Base-by-base conservation (phyloP, 2,113 vertebrate species). In the Pangasianodon hypophthalmus region DNA sequence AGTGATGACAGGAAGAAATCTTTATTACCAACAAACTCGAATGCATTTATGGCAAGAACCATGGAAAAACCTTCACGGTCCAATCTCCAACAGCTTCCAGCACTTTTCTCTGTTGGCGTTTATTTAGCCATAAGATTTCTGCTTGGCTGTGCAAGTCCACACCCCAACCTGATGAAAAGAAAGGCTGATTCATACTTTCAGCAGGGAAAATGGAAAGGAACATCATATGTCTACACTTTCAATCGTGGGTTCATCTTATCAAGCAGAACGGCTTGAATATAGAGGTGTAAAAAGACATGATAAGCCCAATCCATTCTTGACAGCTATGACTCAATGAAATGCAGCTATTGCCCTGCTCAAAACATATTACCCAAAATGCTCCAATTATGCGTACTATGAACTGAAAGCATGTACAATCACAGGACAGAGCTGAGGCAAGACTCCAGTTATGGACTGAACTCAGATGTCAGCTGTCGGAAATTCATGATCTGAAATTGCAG, bases 1-100 rank as follows among this genome's bases (percentile, higher is more conserved):
- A 80, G 92, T 92, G 93, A 93, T 91, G 92, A 94, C 88, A 92
- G 93, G 52, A 91, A 89, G 91, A 93, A 94, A 94, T 92, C 92
- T 89, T 89, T 93, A 92, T 87, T 90, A 48, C 9, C 90, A 84
- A 91, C 86, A 90, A 93, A 90, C 80, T 87, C 89, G 91, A 92
- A 92, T 83, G 62, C 44, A 93, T 94, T 92, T 85, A 87, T 50
- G 60, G 77, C 41, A 88, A 84, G 89, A 85, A 92, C 93, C 91
- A 92, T 92, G 93, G 92, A 89, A 86, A 93, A 89, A 85, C 91
- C 88, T 24, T 8, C 29, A 69, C 6, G 29, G 48, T 69, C 46
- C 26, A 86, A 54, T 56, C 9, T 54, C 52, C n/a, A 82, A 58
- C 32, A 37, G 81, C 52, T 41, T 26, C 54, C 9, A 81, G 84